phyloP scores from a whole-genome alignment of 2,113 vertebrate species.

The Ciconia maguari region DNA sequence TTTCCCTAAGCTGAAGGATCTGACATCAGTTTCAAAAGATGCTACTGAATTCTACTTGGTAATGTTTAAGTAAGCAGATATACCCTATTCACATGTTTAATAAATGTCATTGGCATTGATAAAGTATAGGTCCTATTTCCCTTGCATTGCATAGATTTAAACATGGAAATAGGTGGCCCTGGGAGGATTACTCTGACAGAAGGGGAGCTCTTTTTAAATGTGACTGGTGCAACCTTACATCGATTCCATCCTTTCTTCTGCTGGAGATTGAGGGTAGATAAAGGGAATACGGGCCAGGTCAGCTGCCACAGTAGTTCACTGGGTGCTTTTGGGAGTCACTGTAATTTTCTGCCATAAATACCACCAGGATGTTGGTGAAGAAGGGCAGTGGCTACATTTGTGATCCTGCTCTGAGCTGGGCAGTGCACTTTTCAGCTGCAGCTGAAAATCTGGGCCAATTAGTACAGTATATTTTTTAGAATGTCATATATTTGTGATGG shows the following conservation, averaged over 20 bases:
- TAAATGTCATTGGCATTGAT: neutral
- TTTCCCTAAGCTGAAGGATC: neutral
- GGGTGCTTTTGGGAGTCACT: neutral
- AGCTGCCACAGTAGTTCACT: neutral
- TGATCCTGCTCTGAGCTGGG: neutral
- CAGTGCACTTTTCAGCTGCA: neutral
- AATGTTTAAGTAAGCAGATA: neutral
- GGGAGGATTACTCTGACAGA: neutral
- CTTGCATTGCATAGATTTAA: neutral
- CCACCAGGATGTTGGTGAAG: neutral
- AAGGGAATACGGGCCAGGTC: neutral
- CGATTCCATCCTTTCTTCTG: neutral
- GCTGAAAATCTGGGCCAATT: slow-evolving; percentile 29
- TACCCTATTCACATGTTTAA: neutral
- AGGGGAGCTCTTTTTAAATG: neutral
- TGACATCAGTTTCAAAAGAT: neutral
- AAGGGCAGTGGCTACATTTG: neutral
- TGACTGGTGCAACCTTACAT: neutral
- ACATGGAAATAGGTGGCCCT: neutral
- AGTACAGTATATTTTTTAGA: neutral
- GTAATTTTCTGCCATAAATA: neutral
- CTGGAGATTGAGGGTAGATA: neutral
- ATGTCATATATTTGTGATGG: slow-evolving; percentile 11
- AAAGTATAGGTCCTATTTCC: neutral
- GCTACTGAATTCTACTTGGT: neutral